Conservation (phyloP, 2,888 invertebrate species). For the Alloplasta piceator region DNA sequence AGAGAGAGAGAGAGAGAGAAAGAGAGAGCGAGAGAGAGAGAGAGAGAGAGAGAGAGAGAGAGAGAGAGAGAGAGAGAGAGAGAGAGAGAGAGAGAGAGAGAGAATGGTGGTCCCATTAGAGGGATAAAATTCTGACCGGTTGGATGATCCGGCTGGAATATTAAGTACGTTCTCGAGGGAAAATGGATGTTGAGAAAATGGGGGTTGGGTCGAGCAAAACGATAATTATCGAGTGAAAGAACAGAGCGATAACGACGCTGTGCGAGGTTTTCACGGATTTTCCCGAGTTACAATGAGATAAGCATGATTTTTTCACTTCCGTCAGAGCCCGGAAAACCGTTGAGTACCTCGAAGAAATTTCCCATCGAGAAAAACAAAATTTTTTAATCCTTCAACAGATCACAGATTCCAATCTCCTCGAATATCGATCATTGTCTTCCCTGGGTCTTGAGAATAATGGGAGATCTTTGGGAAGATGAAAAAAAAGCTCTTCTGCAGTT, state of each 20-base stretch:
- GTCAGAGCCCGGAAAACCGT: no score
- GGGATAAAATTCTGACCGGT: constrained; percentile 54
- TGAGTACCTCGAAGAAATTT: no score
- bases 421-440: neutral
- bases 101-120: constrained; percentile 22
- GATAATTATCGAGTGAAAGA: constrained; percentile 62
- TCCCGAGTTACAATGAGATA: constrained; percentile 39
- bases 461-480: no score
- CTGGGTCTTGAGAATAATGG: constrained; percentile 10
- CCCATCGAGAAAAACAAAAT: constrained; percentile 1
- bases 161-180: constrained; percentile 55
- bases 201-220: constrained; percentile 32
- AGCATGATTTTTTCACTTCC: constrained; percentile 13
- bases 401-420: constrained; percentile 46
- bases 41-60: constrained; percentile 28
- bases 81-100: constrained; percentile 22
- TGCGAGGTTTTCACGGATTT: constrained; percentile 45
- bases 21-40: constrained; percentile 4
- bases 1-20: constrained; percentile 41
- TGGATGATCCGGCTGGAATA: constrained; percentile 62
- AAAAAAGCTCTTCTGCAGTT: no score
- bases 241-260: constrained; percentile 54
- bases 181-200: constrained; percentile 26
- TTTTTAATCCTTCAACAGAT: constrained; percentile 10
- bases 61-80: neutral